Conservation (phyloP, 2,113 vertebrate genomes). For the Melanerpes aurifrons region DNA sequence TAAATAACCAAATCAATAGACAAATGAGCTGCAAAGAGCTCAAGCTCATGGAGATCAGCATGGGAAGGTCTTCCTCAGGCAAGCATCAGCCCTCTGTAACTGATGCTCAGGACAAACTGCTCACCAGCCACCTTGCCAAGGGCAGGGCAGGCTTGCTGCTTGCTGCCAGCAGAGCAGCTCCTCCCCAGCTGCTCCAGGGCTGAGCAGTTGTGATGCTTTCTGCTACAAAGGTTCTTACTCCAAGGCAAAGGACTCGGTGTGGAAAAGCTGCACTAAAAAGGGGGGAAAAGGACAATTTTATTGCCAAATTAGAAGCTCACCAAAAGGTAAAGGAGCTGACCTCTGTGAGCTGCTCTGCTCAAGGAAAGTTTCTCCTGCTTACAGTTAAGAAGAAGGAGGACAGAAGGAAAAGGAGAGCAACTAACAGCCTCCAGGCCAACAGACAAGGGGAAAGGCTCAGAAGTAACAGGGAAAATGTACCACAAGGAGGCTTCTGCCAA, state of each 20-base stretch:
- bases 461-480: neutral
- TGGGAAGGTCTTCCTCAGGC: neutral
- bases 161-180: neutral
- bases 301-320: conserved; percentile 43
- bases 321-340: neutral
- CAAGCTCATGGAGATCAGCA: neutral
- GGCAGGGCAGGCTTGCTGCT: neutral
- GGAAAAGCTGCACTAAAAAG: neutral
- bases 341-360: conserved; percentile 17
- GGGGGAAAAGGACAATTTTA: neutral
- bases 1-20: neutral
- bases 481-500: neutral
- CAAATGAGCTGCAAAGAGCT: neutral
- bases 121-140: neutral
- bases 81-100: neutral
- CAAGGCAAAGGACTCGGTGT: neutral
- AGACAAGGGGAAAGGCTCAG: conserved; percentile 27
- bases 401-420: neutral
- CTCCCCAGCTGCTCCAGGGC: conserved; percentile 20
- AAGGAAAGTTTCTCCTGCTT: conserved; percentile 35
- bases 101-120: neutral
- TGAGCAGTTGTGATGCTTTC: neutral
- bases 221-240: neutral
- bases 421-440: neutral
- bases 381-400: neutral